These are phyloP conservation scores for Anastatus disparis DNA, from an alignment of 1,140 invertebrate species.

Conservation along the genomic window DNA sequence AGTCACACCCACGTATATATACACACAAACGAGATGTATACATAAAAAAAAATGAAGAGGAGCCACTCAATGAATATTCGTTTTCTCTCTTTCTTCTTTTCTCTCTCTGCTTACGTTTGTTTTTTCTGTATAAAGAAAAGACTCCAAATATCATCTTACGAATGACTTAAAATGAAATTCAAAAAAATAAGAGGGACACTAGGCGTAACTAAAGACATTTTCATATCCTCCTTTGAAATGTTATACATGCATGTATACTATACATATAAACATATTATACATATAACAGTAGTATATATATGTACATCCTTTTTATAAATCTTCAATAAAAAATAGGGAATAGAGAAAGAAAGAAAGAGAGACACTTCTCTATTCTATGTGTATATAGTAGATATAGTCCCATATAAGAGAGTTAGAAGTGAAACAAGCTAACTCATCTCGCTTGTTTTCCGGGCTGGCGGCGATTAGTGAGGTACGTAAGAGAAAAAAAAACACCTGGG, in stretches of 20 bases:
- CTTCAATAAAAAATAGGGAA: too few relatives aligned
- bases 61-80: conserved; percentile 12
- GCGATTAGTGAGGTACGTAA: conserved; percentile 49
- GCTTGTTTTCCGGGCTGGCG: conserved; percentile 59
- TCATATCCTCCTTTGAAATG: too few relatives aligned
- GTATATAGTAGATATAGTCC: too few relatives aligned
- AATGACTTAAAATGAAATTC: background rate
- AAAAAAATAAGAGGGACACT: too few relatives aligned
- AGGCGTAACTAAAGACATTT: conserved; percentile 14
- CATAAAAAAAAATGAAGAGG: background rate
- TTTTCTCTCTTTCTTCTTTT: background rate
- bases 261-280: too few relatives aligned
- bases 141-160: background rate
- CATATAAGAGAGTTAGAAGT: too few relatives aligned
- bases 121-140: conserved; percentile 1
- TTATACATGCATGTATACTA: too few relatives aligned
- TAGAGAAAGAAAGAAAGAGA: background rate
- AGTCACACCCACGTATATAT: background rate
- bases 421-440: conserved; percentile 57
- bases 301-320: too few relatives aligned
- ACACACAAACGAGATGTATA: background rate
- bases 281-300: too few relatives aligned
- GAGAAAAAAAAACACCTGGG: conserved; percentile 45
- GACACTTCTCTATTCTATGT: conserved; percentile 18
- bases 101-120: background rate